These are phyloP conservation scores for Acinonyx jubatus DNA, from an alignment of 2,113 vertebrate species.

Conservation along the genomic window DNA sequence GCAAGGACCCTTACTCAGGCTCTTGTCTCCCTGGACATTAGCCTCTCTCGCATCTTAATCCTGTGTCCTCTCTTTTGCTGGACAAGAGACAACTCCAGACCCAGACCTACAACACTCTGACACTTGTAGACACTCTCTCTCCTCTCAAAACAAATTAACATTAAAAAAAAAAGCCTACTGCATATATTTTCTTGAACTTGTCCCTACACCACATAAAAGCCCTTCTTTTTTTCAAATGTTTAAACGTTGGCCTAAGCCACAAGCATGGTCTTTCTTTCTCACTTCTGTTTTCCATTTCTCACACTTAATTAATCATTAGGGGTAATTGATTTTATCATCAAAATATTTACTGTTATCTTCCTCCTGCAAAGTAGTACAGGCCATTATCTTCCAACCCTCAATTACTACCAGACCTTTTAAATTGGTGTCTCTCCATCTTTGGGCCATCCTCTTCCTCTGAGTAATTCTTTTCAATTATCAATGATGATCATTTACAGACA, in stretches of 20 bases:
- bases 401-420: neutral
- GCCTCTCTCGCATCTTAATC: too few species aligned
- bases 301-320: neutral
- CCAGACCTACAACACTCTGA: too few species aligned
- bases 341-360: neutral
- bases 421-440: neutral
- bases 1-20: too few species aligned
- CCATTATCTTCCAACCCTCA: neutral
- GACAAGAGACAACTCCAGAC: too few species aligned
- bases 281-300: neutral
- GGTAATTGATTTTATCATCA: neutral
- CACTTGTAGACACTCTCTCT: too few species aligned
- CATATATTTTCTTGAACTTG: neutral
- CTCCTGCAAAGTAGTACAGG: neutral
- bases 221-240: neutral
- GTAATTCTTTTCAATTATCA: neutral
- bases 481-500: neutral
- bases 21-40: too few species aligned
- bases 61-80: too few species aligned
- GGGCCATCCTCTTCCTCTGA: neutral
- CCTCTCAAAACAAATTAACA: too few species aligned
- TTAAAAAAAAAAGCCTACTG: neutral
- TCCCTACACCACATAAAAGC: neutral
- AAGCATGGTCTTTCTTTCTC: neutral
- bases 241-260: neutral